A percentile compares a stretch with the other conserved stretches of the same genome.
phyloP scores from a whole-genome alignment of 37 sponge, comb jelly and placozoan species.

The Beroe forskalii region DNA sequence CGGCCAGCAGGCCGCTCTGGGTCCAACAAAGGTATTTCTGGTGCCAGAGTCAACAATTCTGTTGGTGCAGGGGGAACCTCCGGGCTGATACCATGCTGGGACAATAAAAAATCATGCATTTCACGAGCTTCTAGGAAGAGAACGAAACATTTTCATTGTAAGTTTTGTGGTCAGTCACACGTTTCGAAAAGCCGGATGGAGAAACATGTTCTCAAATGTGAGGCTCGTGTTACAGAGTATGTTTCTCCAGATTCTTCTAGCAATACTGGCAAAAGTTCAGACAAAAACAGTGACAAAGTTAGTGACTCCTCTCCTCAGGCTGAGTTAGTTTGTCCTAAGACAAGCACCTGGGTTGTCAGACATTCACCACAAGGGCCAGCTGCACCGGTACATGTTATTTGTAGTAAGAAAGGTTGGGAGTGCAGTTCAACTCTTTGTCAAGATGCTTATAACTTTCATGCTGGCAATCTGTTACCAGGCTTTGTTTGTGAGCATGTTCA shows the following conservation, averaged over 20 bases:
- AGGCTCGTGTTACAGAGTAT: no score
- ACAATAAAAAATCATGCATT: neutral
- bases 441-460: neutral
- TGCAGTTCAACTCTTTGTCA: neutral
- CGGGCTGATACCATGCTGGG: neutral
- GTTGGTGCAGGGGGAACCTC: no score
- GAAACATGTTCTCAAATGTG: neutral
- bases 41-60: no score
- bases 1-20: no score
- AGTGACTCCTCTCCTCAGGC: no score
- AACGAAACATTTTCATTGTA: neutral
- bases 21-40: no score
- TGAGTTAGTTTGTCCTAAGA: neutral
- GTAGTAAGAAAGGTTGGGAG: slow-evolving; percentile 21
- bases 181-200: neutral
- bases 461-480: neutral
- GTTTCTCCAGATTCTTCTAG: no score
- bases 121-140: neutral
- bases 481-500: neutral
- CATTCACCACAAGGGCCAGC: neutral
- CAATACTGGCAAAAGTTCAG: no score
- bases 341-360: neutral
- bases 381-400: neutral
- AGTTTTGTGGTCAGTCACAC: neutral
- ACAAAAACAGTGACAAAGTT: no score